phyloP scores from a whole-genome alignment of 1,140 invertebrate genomes.

The Argopecten irradians region DNA sequence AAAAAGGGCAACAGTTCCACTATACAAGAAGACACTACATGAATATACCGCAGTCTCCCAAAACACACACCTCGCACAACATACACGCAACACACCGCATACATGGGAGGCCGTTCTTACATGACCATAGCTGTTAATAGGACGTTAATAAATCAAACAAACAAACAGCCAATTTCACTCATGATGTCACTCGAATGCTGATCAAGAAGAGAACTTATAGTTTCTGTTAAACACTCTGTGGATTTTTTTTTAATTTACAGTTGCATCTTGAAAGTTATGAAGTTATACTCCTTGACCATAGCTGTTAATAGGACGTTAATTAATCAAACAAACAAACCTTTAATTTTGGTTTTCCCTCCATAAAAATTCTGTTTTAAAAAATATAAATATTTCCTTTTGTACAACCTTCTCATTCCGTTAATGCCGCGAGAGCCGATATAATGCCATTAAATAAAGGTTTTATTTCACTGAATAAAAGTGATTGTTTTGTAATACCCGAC shows the following conservation, averaged over 20 bases:
- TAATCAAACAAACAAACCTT: too few species aligned
- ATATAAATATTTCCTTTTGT: neutral
- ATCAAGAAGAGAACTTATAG: neutral
- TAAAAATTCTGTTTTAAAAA: too few species aligned
- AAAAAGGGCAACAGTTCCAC: too few species aligned
- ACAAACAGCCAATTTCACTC: neutral
- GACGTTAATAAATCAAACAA: too few species aligned
- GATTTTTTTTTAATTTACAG: neutral
- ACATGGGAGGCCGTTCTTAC: too few species aligned
- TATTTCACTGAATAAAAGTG: constrained; percentile 31
- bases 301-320: too few species aligned
- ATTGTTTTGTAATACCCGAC: neutral
- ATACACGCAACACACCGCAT: too few species aligned
- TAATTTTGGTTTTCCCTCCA: neutral
- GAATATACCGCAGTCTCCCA: too few species aligned
- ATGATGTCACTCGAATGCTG: neutral
- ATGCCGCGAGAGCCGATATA: neutral
- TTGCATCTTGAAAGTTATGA: neutral
- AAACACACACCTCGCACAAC: too few species aligned
- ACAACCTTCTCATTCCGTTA: neutral
- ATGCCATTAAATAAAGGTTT: constrained; percentile 8
- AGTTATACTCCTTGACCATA: neutral
- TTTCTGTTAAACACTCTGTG: neutral
- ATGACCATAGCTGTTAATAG: too few species aligned
- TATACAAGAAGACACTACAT: too few species aligned